phyloP scores from a whole-genome alignment of 2,797 vertebrate genomes.

The Alectoris magna region DNA sequence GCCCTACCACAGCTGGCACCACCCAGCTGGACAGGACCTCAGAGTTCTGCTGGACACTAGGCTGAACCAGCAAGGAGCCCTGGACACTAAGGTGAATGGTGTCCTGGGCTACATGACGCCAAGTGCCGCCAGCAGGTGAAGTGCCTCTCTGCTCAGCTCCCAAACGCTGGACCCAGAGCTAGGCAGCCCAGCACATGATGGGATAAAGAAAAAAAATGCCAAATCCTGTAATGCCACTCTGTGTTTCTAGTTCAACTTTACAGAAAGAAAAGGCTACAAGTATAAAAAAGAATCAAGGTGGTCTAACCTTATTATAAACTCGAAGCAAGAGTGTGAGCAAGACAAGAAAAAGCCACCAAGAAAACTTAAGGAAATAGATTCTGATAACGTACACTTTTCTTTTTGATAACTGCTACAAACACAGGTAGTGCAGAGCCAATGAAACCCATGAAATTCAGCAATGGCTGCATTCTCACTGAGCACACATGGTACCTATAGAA shows the following conservation, averaged over 20 bases:
- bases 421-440: neutral
- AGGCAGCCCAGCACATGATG: neutral
- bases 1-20: too few relatives aligned
- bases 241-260: neutral
- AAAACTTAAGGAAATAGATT: neutral
- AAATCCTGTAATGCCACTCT: neutral
- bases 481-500: neutral
- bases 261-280: neutral
- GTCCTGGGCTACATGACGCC: too few relatives aligned
- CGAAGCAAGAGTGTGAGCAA: neutral
- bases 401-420: neutral
- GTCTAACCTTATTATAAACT: neutral
- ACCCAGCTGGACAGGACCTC: too few relatives aligned
- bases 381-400: neutral
- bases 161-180: too few relatives aligned
- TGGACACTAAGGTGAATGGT: too few relatives aligned
- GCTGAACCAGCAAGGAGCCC: too few relatives aligned
- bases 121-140: too few relatives aligned
- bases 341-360: neutral
- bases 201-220: neutral
- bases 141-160: too few relatives aligned
- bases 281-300: neutral
- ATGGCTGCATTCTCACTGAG: neutral
- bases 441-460: accelerated
- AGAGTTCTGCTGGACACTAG: too few relatives aligned